Evolutionary conservation across 2,113 vertebrate species (phyloP), one percentile per base, ranked within the genome.

Genomic region (Ploceus nigricollis): DNA sequence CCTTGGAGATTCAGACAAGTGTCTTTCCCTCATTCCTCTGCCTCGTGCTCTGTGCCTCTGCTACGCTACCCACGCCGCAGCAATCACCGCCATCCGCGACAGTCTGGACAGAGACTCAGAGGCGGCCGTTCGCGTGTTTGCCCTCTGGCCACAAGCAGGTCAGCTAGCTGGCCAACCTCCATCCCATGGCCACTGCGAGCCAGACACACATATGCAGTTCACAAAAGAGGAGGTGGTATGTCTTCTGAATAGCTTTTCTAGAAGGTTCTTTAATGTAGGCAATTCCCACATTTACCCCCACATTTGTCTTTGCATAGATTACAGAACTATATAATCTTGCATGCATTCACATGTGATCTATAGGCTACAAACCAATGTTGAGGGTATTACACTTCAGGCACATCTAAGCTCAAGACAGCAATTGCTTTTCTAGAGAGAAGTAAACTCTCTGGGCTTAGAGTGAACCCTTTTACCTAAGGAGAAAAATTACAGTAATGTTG

Each of bases 261-360:
- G 72, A 76, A 65, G 7, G 7, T 25, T 68, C 12, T 73, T 72
- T 85, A 45, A 42, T 72, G 78, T 65, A 61, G 37, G 22, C 20
- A 85, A 35, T 33, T 61, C 18, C n/a, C n/a, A n/a, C n/a, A n/a
- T n/a, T 20, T 70, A 35, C 17, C n/a, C 3, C 12, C 17, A 10
- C 5, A 1, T 56, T n/a, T 5, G 5, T 48, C 51, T 87, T 75
- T 17, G 2, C 64, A 70, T 1, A 64, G 47, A 76, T 64, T 75
- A 37, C 40, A 51, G 24, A 31, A 68, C 48, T 63, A 1, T 27
- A 47, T 40, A 54, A 73, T 14, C 13, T 78, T 75, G 9, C 18
- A 18, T 28, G 31, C 18, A 48, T 13, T 7, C 19, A 35, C 11
- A 17, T 0, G 1, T 4, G 2, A 64, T 27, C 57, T 45, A 13